Conservation (phyloP, 2,888 invertebrate genomes). For the Druceiella hillmani region DNA sequence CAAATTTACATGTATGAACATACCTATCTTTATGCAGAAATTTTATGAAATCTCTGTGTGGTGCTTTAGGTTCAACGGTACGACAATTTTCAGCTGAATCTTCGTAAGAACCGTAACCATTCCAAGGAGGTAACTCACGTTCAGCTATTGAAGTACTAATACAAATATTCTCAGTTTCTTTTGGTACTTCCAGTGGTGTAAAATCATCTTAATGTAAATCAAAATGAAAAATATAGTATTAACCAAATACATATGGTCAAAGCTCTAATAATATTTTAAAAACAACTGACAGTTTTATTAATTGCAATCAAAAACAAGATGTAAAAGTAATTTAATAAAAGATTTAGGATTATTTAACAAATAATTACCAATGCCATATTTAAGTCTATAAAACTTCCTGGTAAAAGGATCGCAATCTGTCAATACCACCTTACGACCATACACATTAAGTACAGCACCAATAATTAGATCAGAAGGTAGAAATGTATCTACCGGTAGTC, state of each 20-base stretch:
- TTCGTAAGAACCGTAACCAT: slow-evolving; percentile 84
- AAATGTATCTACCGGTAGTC: slow-evolving; percentile 44
- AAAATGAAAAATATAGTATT: slow-evolving; percentile 21
- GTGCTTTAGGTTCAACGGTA: slow-evolving; percentile 72
- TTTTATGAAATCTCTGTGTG: slow-evolving; percentile 71
- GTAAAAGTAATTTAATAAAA: too few species aligned
- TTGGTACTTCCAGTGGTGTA: slow-evolving; percentile 51
- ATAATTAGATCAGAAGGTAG: slow-evolving; percentile 74
- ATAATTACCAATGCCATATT: slow-evolving; percentile 55
- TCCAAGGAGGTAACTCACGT: slow-evolving; percentile 74
- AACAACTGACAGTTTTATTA: not conserved
- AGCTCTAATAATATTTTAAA: not conserved
- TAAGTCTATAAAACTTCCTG: slow-evolving; percentile 72
- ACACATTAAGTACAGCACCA: slow-evolving; percentile 75
- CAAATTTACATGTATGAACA: too few species aligned
- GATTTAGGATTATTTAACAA: not conserved
- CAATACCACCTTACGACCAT: slow-evolving; percentile 72
- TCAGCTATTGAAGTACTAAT: slow-evolving; percentile 33
- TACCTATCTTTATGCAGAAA: slow-evolving; percentile 75
- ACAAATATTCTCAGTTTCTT: slow-evolving; percentile 31
- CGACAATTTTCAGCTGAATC: slow-evolving; percentile 86
- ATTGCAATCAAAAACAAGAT: too few species aligned
- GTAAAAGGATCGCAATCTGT: slow-evolving; percentile 84
- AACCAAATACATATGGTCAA: not conserved
- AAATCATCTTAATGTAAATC: slow-evolving; percentile 65